Evolutionary conservation across 2,113 vertebrate genomes (phyloP).

Genomic region (Xenotilapia caudafasciata): DNA sequence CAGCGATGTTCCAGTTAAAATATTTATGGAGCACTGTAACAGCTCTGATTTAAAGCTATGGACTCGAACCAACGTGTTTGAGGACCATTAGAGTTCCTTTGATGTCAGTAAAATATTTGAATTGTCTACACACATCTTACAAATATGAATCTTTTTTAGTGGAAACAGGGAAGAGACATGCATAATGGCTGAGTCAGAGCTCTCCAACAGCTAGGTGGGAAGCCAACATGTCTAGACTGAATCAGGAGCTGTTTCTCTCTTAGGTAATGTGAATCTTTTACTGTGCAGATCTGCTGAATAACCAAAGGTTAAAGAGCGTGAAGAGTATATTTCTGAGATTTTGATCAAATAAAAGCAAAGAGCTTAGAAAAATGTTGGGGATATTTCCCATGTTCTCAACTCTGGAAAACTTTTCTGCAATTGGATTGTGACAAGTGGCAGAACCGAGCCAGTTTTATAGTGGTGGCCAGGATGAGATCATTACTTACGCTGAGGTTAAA

Average conservation of each 20-base stretch:
- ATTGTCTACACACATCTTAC: not conserved
- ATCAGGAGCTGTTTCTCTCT: not conserved
- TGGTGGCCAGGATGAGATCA: not conserved
- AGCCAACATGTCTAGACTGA: not conserved
- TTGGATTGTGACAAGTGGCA: not conserved
- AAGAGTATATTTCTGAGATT: not conserved
- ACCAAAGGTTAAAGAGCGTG: rapidly evolving
- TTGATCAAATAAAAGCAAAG: not conserved
- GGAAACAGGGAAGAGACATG: not conserved
- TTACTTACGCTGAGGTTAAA: not conserved
- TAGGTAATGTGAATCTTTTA: not conserved
- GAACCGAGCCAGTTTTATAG: not conserved
- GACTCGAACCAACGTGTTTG: not conserved
- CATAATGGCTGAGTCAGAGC: not conserved
- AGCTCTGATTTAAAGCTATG: not conserved
- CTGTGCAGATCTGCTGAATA: not conserved
- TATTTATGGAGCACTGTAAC: not conserved
- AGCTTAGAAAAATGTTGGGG: not conserved
- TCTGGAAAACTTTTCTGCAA: not conserved
- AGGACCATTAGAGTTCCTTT: not conserved
- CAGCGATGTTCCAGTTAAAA: not conserved
- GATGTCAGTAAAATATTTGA: not conserved
- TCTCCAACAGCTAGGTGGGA: not conserved
- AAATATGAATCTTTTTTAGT: not conserved
- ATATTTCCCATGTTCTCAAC: not conserved